Conservation (phyloP, 2,797 vertebrate genomes). For the Nannoperca obscura region DNA sequence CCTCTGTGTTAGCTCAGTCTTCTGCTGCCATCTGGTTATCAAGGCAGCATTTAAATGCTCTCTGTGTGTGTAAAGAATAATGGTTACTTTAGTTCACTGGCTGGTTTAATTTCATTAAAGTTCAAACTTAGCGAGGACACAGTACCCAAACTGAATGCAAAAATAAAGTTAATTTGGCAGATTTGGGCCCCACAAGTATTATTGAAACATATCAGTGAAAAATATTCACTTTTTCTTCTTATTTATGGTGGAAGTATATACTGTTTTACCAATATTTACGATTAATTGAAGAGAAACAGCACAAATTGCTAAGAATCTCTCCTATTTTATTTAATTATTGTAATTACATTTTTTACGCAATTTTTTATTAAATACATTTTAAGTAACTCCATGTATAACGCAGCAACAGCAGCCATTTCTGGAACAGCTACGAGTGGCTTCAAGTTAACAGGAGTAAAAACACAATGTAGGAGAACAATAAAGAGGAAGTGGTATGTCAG, state of each 20-base stretch:
- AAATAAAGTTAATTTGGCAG: not conserved
- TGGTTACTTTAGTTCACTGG: constrained; percentile 20
- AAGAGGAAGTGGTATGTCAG: not conserved
- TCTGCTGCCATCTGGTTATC: constrained; percentile 41
- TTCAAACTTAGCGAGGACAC: not conserved
- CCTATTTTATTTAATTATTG: too few relatives aligned
- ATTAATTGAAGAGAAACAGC: not conserved
- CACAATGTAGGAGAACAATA: not conserved
- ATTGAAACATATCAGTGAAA: not conserved
- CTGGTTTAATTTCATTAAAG: constrained; percentile 18
- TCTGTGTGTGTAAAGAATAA: too few relatives aligned
- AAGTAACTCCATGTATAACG: not conserved
- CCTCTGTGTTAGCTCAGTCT: constrained; percentile 24
- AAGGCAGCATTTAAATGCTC: too few relatives aligned
- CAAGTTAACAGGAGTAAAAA: not conserved
- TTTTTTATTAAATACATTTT: not conserved
- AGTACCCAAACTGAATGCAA: not conserved
- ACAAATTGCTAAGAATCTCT: not conserved
- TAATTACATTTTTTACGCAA: too few relatives aligned
- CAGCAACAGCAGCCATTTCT: not conserved
- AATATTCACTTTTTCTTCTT: not conserved
- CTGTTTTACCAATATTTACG: not conserved
- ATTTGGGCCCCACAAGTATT: not conserved
- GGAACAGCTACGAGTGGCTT: not conserved
- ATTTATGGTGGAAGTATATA: not conserved